Evolutionary conservation across 2,888 invertebrate genomes (phyloP).

Genomic region (Acheta domesticus): DNA sequence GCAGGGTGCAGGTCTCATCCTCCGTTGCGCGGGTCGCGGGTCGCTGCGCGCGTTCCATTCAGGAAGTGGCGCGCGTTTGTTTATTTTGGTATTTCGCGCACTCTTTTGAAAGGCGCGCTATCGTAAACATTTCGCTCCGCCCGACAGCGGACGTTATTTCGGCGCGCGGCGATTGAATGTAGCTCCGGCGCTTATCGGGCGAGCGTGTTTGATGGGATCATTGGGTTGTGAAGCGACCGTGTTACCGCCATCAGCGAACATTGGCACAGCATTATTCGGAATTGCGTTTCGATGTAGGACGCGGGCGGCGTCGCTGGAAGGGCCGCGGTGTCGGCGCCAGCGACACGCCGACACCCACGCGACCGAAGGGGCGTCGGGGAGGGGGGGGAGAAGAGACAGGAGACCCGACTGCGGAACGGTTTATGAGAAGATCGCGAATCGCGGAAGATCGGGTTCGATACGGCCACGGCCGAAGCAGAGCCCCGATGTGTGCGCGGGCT

Average conservation of each 20-base stretch:
- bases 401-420: no score
- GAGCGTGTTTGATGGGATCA: constrained; percentile 7
- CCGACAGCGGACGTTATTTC: constrained; percentile 18
- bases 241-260: background rate
- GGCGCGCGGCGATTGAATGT: constrained; percentile 8
- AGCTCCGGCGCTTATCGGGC: background rate
- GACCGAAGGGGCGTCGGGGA: no score
- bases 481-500: no score
- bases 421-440: no score
- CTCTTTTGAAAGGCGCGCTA: background rate
- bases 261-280: background rate
- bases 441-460: no score
- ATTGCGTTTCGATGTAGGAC: background rate
- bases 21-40: background rate
- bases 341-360: background rate
- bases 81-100: background rate
- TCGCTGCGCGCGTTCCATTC: background rate
- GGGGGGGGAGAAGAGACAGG: no score
- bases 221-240: background rate
- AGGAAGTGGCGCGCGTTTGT: background rate
- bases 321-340: background rate
- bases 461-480: no score
- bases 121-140: background rate
- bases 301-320: background rate
- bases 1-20: no score